These are phyloP conservation scores for Ramphastos sulfuratus DNA, from an alignment of 2,113 vertebrate genomes.

Conservation along the genomic window DNA sequence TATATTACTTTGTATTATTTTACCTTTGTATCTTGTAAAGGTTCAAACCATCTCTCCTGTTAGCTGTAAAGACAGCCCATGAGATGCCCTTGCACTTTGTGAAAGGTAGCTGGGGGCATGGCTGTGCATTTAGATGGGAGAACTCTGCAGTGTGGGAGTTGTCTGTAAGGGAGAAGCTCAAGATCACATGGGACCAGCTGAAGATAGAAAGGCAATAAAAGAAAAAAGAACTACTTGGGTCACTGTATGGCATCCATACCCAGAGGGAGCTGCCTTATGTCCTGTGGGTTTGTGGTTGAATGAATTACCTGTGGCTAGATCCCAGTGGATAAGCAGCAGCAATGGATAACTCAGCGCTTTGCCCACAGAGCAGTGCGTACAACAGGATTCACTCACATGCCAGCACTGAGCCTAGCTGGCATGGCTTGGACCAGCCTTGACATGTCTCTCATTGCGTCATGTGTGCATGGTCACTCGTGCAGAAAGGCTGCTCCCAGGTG, in stretches of 20 bases:
- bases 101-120: fast-evolving
- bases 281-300: not conserved
- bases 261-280: not conserved
- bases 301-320: not conserved
- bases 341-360: not conserved
- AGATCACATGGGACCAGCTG: not conserved
- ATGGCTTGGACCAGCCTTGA: not conserved
- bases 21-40: not conserved
- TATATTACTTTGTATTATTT: not conserved
- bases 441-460: not conserved
- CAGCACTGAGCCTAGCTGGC: not conserved
- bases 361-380: fast-evolving
- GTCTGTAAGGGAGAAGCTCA: not conserved
- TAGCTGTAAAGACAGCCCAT: not conserved
- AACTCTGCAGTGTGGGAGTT: not conserved
- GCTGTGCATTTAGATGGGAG: not conserved
- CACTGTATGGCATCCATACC: not conserved
- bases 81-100: not conserved
- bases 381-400: fast-evolving
- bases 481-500: not conserved
- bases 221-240: not conserved
- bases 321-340: not conserved
- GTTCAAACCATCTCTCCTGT: not conserved
- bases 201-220: not conserved
- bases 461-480: not conserved